Conservation (phyloP, 1,140 invertebrate genomes). For the Drosophila lowei region DNA sequence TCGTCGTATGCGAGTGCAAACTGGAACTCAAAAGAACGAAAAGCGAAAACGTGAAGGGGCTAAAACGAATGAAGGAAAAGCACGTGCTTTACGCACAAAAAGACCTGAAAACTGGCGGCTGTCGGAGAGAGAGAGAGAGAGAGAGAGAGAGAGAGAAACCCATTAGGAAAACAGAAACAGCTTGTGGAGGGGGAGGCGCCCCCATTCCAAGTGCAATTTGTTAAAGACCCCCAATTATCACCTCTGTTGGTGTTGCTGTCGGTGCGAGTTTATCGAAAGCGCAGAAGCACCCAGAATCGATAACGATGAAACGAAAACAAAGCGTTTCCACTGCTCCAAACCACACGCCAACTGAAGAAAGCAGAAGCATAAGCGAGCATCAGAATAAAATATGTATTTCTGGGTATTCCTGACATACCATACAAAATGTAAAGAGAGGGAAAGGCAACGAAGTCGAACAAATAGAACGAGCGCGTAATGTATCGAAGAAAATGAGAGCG, state of each 20-base stretch:
- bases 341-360: too few species aligned
- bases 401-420: too few species aligned
- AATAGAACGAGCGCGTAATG: too few species aligned
- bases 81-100: constrained; percentile 64
- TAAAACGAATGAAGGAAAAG: constrained; percentile 42
- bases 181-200: constrained; percentile 1
- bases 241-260: not conserved
- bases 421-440: too few species aligned
- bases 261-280: constrained; percentile 3
- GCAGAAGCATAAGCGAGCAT: too few species aligned
- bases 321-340: not conserved
- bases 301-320: not conserved
- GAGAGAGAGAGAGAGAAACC: too few species aligned
- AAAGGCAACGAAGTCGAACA: too few species aligned
- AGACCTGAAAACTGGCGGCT: constrained; percentile 1
- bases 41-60: not conserved
- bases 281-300: constrained; percentile 14
- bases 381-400: too few species aligned
- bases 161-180: not conserved
- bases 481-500: too few species aligned
- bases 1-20: not conserved
- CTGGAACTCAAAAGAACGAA: constrained; percentile 16
- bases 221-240: constrained; percentile 61
- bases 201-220: constrained; percentile 47
- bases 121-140: too few species aligned